Conservation (phyloP, 2,113 vertebrate genomes). For the Hippocampus abdominalis region DNA sequence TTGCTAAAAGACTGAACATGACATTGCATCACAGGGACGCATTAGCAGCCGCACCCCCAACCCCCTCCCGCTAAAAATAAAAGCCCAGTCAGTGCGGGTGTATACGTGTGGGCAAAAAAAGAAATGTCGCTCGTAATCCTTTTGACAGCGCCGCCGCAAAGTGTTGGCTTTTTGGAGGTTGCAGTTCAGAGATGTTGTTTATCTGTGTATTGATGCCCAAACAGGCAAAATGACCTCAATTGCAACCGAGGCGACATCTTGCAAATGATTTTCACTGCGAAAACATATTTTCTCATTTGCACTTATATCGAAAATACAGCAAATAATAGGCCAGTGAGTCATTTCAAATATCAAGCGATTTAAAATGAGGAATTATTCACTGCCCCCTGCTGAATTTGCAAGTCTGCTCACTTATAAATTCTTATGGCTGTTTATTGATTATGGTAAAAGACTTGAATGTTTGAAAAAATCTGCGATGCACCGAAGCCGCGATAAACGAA, state of each 20-base stretch:
- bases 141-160: neutral
- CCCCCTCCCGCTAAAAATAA: neutral
- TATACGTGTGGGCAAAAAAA: neutral
- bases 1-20: constrained; percentile 10
- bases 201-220: constrained; percentile 24
- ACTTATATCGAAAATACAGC: neutral
- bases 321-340: neutral
- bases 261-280: neutral
- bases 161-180: neutral
- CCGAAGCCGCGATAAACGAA: too few relatives aligned
- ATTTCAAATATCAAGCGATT: neutral
- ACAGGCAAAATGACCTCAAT: neutral
- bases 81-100: neutral
- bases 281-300: neutral
- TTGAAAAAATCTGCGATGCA: too few relatives aligned
- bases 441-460: neutral
- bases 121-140: neutral
- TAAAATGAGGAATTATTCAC: neutral
- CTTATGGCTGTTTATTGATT: neutral
- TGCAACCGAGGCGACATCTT: neutral
- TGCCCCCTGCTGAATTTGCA: neutral
- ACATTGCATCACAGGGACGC: constrained; percentile 12
- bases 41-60: neutral
- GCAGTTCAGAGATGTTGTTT: constrained; percentile 9
- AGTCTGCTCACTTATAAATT: neutral